Conservation (phyloP, 2,888 invertebrate species). For the Drosophila borborema region DNA sequence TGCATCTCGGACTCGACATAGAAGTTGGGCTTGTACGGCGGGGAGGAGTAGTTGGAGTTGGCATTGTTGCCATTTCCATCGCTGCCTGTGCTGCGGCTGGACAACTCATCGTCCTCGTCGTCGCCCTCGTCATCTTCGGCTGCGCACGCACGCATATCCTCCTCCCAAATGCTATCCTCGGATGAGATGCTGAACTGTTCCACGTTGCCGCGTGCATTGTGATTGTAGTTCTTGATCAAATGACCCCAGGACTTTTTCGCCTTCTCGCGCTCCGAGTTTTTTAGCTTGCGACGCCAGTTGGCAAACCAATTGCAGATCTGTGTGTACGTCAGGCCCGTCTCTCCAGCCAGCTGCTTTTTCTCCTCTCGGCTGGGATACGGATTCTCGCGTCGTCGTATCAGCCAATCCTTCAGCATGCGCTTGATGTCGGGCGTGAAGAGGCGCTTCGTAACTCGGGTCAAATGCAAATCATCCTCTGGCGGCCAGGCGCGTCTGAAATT, state of each 20-base stretch:
- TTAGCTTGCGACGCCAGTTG: conserved; percentile 92
- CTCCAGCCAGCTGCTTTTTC: conserved; percentile 90
- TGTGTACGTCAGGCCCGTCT: conserved; percentile 91
- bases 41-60: conserved; percentile 19
- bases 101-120: conserved; percentile 63
- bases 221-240: conserved; percentile 89
- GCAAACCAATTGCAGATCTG: conserved; percentile 93
- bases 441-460: conserved; percentile 89
- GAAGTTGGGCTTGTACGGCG: conserved; percentile 62
- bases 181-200: conserved; percentile 93
- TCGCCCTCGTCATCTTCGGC: conserved; percentile 59
- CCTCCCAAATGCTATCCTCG: conserved; percentile 92
- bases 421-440: conserved; percentile 93
- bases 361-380: conserved; percentile 92
- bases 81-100: conserved; percentile 69
- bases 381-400: conserved; percentile 90
- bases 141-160: conserved; percentile 83
- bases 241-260: conserved; percentile 91
- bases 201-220: conserved; percentile 91
- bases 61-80: conserved; percentile 65
- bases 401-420: conserved; percentile 91
- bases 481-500: conserved; percentile 83
- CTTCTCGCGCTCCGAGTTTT: conserved; percentile 90
- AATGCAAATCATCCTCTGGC: conserved; percentile 85
- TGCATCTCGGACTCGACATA: conserved; percentile 52